Conservation (phyloP, 2,888 invertebrate species). For the Acanthococcus lagerstroemiae region DNA sequence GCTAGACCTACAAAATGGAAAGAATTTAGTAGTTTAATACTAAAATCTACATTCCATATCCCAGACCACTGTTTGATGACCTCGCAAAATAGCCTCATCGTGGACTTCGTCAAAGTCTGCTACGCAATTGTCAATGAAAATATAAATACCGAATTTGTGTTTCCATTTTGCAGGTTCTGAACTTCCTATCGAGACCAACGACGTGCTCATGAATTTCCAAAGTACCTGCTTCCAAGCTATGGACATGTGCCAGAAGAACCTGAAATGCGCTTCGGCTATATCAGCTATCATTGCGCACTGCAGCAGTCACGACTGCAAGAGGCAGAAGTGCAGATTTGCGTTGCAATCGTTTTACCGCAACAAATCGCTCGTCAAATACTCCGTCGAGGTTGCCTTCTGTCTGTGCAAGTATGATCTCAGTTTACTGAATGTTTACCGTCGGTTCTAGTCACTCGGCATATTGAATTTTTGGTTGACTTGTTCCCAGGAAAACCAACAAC, state of each 20-base stretch:
- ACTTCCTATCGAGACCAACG: slow-evolving; percentile 46
- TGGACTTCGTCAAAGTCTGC: no score
- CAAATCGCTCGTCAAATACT: slow-evolving; percentile 58
- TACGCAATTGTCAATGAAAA: no score
- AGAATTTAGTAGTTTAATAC: no score
- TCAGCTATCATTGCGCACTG: slow-evolving; percentile 79
- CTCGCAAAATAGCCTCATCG: no score
- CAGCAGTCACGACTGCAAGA: slow-evolving; percentile 61
- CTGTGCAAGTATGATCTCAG: slow-evolving; percentile 90
- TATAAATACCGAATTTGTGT: no score
- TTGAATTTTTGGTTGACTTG: neutral
- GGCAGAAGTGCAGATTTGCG: slow-evolving; percentile 79
- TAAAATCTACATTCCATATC: no score
- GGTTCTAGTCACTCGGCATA: no score
- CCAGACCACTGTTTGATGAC: no score
- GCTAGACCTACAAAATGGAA: no score
- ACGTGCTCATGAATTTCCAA: slow-evolving; percentile 56
- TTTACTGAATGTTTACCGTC: no score
- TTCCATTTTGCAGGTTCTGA: slow-evolving; percentile 25
- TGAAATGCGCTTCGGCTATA: slow-evolving; percentile 64
- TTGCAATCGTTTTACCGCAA: slow-evolving; percentile 75
- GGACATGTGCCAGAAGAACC: slow-evolving; percentile 70
- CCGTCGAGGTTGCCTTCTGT: slow-evolving; percentile 83
- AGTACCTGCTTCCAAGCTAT: slow-evolving; percentile 81
- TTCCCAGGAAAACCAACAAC: slow-evolving; percentile 69